phyloP scores from a whole-genome alignment of 2,113 vertebrate genomes.

The Calidris pygmaea region DNA sequence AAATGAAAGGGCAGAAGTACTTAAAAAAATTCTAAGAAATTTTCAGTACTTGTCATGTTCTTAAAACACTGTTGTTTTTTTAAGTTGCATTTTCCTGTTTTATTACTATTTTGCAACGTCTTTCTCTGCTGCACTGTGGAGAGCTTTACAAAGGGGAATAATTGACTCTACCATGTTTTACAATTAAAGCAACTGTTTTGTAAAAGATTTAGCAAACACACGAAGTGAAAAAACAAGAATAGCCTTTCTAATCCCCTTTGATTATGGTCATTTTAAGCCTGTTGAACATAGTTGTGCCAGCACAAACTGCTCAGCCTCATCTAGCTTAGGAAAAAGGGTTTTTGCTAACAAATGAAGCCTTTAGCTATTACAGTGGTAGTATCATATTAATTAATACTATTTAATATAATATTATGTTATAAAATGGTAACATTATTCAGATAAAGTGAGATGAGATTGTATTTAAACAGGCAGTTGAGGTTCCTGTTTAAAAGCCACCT shows the following conservation, averaged over 20 bases:
- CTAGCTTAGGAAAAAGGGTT: background rate
- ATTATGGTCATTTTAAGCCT: background rate
- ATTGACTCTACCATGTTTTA: background rate
- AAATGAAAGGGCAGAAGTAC: background rate
- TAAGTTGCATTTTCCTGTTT: background rate
- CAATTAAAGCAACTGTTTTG: background rate
- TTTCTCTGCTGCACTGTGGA: background rate
- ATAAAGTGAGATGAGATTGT: background rate
- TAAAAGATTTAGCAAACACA: background rate
- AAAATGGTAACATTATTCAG: background rate
- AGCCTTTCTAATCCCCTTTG: background rate
- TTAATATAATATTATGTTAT: background rate
- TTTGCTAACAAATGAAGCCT: background rate
- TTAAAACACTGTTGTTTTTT: background rate
- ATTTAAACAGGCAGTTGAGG: background rate
- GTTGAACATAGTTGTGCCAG: background rate
- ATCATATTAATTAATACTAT: background rate
- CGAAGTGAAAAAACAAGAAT: background rate
- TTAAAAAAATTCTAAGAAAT: background rate
- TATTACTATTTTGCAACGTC: background rate
- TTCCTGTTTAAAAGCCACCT: background rate
- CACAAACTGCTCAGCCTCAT: background rate
- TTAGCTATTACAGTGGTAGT: background rate
- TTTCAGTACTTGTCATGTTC: background rate
- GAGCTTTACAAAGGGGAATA: background rate